Evolutionary conservation across 2,113 vertebrate species (phyloP), one percentile per base, ranked within the genome.

Genomic region (Ploceus nigricollis): DNA sequence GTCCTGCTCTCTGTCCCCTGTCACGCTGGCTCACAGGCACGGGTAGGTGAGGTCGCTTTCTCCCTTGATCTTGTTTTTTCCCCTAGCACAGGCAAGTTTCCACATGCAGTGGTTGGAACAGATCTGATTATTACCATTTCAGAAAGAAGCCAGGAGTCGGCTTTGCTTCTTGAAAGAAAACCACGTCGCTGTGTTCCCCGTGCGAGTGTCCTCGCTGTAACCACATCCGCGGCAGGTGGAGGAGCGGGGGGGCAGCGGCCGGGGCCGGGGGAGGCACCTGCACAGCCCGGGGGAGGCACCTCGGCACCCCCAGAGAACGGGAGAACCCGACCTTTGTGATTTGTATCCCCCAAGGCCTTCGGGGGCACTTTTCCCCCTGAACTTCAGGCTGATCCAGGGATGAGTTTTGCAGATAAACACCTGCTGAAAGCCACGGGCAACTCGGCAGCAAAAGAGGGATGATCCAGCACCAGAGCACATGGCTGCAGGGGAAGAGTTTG

Each of bases 211-310:
- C 89, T 45, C 82, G 5, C 22, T 0, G 3, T 22, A 48, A 89
- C 91, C 89, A 96, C 95, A 94, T 89, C 91, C 82, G 68, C 2
- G 22, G 72, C 91, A 97, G 96, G 82, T 89, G 92, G 80, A 80
- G 48, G 21, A 73, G 71, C 0, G 6, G n/a, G 80, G 63, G 56
- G 33, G 28, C 51, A n/a, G 24, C 35, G 24, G 58, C 58, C 24
- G 10, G 20, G 35, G 35, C 35, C 24, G 39, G 76, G 64, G 53
- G 47, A 23, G 71, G 54, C 78, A 82, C 73, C 85, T 76, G 78
- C 22, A 0, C 33, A n/a, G 35, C 44, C 39, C 68, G 35, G 21
- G 6, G 35, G 25, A 71, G 53, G 44, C 66, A 2, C 37, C 39
- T 9, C 65, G 0, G 25, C 14, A 24, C 10, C 7, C 76, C 1